Evolutionary conservation across 2,113 vertebrate species (phyloP).

Genomic region (Hyla sarda): DNA sequence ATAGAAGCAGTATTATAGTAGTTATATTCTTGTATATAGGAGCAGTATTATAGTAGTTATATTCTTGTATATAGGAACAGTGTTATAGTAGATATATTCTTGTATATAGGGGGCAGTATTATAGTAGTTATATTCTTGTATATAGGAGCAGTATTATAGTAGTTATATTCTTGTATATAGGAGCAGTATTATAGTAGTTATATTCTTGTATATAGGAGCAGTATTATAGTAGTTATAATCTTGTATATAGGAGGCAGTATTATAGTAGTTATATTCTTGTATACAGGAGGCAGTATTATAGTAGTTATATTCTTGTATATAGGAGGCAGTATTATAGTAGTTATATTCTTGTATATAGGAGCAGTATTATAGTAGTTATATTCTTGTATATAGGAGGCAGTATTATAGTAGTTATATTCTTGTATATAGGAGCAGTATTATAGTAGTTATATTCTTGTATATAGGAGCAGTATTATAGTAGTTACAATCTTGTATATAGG

Average conservation of each 20-base stretch:
- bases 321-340: background rate
- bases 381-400: background rate
- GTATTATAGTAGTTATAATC: background rate
- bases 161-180: background rate
- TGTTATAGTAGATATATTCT: background rate
- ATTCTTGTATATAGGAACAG: background rate
- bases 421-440: background rate
- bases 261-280: background rate
- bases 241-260: background rate
- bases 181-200: background rate
- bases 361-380: conserved; percentile 1
- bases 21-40: background rate
- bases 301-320: background rate
- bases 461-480: background rate
- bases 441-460: background rate
- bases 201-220: background rate
- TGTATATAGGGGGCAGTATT: conserved; percentile 1
- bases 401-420: conserved; percentile 8
- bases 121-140: conserved; percentile 10
- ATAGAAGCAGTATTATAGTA: background rate
- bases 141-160: conserved; percentile 8
- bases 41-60: too few relatives aligned
- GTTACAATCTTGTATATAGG: background rate
- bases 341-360: background rate
- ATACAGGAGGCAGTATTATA: background rate